Base-by-base conservation (phyloP, 2,888 invertebrate species). In the Watsonalla binaria region DNA sequence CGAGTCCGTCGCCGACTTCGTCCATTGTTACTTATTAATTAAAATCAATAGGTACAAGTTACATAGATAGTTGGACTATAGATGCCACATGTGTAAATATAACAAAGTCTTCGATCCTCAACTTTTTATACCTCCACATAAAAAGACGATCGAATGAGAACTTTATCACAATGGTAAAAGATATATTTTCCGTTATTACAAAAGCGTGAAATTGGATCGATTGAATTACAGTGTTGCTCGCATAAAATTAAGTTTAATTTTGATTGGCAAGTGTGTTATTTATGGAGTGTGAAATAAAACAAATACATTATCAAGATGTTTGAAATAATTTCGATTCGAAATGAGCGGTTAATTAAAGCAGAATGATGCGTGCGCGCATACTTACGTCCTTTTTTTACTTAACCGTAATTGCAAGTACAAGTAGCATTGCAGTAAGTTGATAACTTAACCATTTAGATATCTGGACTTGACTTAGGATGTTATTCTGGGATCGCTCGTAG, bases 71-170 rank as follows among this genome's bases (percentile, higher is more conserved):
- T 71, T 66, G 63, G 65, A 61, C 71, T 66, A 64, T 63, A 67
- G 63, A 70, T 71, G 68, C 67, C 59, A 62, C 65, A 61, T 61
- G 67, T 62, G 63, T 67, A 74, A 78, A 79, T 75, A 77, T 70
- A 75, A 72, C 72, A 74, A 75, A 76, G 77, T 74, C 75, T 63
- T 76, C 77, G 78, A 79, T 78, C 77, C 77, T 63, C 70, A 60
- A 65, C 70, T 76, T 77, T 78, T 79, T 77, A 69, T 54, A 49
- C 50, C 51, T 45, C 39, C 39, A 57, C 58, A 39, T 14, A 37
- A 14, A 13, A 49, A 39, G 37, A 7, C 37, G 37, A 49, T 6
- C 11, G 42, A 42, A 8, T 42, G 2, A 42, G 37, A 14, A 13
- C 15, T 49, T 14, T 49, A 13, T 49, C 8, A 15, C 37, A 13